These are phyloP conservation scores for Opisthograptis luteolata DNA, from an alignment of 2,888 invertebrate species.

Conservation along the genomic window DNA sequence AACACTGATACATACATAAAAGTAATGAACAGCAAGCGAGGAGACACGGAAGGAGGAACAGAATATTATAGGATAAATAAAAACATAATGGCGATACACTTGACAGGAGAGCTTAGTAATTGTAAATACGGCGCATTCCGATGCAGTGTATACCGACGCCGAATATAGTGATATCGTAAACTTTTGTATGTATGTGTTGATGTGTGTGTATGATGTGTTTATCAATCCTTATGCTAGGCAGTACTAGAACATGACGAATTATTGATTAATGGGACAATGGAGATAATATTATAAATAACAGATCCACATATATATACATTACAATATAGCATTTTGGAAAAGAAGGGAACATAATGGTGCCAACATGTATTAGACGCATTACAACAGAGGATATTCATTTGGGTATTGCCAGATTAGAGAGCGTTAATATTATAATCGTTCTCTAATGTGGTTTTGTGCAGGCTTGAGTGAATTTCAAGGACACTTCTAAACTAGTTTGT, in stretches of 20 bases:
- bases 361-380: constrained; percentile 50
- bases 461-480: constrained; percentile 57
- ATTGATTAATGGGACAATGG: constrained; percentile 13
- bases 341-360: constrained; percentile 41
- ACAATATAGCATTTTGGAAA: constrained; percentile 7
- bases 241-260: constrained; percentile 46
- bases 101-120: constrained; percentile 68
- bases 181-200: constrained; percentile 54
- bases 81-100: constrained; percentile 63
- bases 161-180: constrained; percentile 52
- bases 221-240: constrained; percentile 46
- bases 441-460: constrained; percentile 65
- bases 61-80: constrained; percentile 64
- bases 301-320: constrained; percentile 3
- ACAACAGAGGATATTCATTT: constrained; percentile 30
- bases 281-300: constrained; percentile 20
- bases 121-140: constrained; percentile 71
- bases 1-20: constrained; percentile 71
- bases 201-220: constrained; percentile 44
- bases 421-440: constrained; percentile 37
- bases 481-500: constrained; percentile 61
- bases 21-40: constrained; percentile 77
- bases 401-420: constrained; percentile 49
- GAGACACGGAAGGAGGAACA: constrained; percentile 70
- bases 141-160: constrained; percentile 70